These are phyloP conservation scores for Oryzias sinensis DNA, from an alignment of 2,797 vertebrate species.

Conservation along the genomic window DNA sequence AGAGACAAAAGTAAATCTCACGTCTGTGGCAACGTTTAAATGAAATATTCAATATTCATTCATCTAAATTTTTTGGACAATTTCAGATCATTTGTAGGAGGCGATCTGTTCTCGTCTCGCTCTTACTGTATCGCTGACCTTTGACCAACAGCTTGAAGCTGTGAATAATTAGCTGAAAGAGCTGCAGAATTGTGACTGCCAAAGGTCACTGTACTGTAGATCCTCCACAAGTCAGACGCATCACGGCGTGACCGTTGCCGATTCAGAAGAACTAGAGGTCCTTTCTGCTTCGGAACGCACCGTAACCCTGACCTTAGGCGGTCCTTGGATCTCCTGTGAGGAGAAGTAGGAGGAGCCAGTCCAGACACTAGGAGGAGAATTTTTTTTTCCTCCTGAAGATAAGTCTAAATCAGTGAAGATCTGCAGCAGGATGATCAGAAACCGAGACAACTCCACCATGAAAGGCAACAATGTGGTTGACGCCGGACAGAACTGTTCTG, in stretches of 20 bases:
- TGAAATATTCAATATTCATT: too few relatives aligned
- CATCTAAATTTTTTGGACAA: too few relatives aligned
- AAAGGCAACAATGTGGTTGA: too few relatives aligned
- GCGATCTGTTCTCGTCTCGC: neutral
- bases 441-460: neutral
- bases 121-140: conserved; percentile 4
- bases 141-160: conserved; percentile 9
- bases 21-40: too few relatives aligned
- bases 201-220: neutral
- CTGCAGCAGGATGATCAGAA: neutral
- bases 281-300: neutral
- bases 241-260: neutral
- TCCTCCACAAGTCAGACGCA: neutral
- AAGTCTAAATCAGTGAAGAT: neutral
- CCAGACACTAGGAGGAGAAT: neutral
- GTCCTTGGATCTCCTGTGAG: neutral
- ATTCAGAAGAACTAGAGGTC: too few relatives aligned
- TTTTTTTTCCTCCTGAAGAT: neutral
- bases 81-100: neutral
- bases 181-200: neutral
- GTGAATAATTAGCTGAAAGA: conserved; percentile 30
- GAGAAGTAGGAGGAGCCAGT: neutral
- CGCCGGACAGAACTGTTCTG: neutral
- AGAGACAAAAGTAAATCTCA: too few relatives aligned
- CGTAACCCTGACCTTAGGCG: neutral